A percentile compares a stretch with the other conserved stretches of the same genome.
Conservation (phyloP, 2,888 invertebrate species). For the Diloba caeruleocephala region DNA sequence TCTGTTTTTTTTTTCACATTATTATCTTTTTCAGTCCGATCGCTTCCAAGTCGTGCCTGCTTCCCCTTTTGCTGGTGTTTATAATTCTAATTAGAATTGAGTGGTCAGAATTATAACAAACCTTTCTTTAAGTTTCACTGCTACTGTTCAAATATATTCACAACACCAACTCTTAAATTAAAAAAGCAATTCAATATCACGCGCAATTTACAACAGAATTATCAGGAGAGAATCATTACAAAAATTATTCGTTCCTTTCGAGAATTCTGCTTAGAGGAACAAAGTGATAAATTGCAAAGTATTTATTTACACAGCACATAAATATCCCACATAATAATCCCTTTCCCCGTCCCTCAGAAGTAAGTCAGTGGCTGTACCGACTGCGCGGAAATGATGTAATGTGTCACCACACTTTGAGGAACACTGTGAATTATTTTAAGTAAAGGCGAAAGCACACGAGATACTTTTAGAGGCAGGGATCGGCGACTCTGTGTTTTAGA, state of each 20-base stretch:
- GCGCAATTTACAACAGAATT: constrained; percentile 19
- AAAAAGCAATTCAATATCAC: constrained; percentile 25
- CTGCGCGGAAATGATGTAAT: constrained; percentile 45
- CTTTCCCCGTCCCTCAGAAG: constrained; percentile 9
- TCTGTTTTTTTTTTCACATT: too few relatives aligned
- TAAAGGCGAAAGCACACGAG: background rate
- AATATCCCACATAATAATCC: constrained; percentile 30
- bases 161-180: too few relatives aligned
- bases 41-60: too few relatives aligned
- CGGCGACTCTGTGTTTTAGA: background rate
- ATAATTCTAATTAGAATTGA: too few relatives aligned
- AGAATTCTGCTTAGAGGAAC: constrained; percentile 26
- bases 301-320: constrained; percentile 47
- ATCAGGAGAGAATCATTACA: constrained; percentile 4
- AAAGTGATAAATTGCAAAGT: constrained; percentile 50
- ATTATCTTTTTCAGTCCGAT: too few relatives aligned
- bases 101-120: too few relatives aligned
- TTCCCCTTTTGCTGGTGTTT: too few relatives aligned
- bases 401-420: constrained; percentile 37
- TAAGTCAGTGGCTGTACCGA: constrained; percentile 31
- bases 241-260: constrained; percentile 22
- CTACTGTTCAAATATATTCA: too few relatives aligned
- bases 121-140: too few relatives aligned
- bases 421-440: constrained; percentile 5
- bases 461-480: background rate